Conservation (phyloP, 2,888 invertebrate species). For the Pristionchus entomophagus region DNA sequence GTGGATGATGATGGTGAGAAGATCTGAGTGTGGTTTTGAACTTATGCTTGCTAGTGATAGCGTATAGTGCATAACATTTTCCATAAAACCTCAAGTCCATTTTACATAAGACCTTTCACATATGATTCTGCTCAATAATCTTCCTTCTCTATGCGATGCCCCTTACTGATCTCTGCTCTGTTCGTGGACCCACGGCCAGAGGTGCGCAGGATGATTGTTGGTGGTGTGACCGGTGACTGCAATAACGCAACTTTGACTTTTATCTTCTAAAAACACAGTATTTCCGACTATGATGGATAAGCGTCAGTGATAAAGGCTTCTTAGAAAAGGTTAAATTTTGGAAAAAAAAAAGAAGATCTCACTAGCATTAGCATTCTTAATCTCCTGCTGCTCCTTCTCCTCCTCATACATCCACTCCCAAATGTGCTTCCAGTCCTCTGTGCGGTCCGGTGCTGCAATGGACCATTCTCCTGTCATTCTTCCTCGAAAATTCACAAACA, state of each 20-base stretch:
- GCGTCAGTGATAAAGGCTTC: neutral
- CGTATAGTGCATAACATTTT: too few relatives aligned
- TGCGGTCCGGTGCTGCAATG: too few relatives aligned
- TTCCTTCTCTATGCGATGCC: too few relatives aligned
- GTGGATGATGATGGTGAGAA: neutral
- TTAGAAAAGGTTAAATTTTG: neutral
- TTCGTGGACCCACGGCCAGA: constrained; percentile 15
- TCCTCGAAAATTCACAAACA: too few relatives aligned
- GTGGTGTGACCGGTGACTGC: neutral
- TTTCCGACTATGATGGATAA: too few relatives aligned
- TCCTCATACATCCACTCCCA: constrained; percentile 11
- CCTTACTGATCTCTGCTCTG: neutral
- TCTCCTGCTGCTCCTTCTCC: neutral
- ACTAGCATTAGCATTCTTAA: neutral
- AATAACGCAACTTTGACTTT: neutral
- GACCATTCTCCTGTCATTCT: too few relatives aligned
- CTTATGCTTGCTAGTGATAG: too few relatives aligned
- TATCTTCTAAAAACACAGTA: too few relatives aligned
- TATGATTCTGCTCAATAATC: too few relatives aligned
- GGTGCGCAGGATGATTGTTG: neutral
- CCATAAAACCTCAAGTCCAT: too few relatives aligned
- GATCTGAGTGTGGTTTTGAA: too few relatives aligned
- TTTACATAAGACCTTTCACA: too few relatives aligned
- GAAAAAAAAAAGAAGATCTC: neutral
- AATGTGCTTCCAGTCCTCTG: neutral